Conservation (phyloP, 2,797 vertebrate genomes). For the Linurgus olivaceus region DNA sequence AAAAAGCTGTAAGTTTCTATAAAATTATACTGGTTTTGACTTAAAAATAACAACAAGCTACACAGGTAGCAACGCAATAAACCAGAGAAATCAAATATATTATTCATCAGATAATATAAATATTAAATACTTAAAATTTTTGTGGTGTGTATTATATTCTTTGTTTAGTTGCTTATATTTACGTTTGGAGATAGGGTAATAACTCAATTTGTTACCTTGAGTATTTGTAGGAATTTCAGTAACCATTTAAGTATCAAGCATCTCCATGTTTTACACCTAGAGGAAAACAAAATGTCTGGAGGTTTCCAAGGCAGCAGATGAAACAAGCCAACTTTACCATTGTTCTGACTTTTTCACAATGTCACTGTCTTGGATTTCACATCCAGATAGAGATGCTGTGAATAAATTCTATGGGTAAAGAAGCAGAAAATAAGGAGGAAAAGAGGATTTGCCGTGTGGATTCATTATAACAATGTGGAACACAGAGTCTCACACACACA, state of each 20-base stretch:
- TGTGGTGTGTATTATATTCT: background rate
- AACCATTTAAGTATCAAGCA: background rate
- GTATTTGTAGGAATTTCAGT: slow-evolving; percentile 42
- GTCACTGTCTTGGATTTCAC: slow-evolving; percentile 66
- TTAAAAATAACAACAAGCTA: background rate
- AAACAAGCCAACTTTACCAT: slow-evolving; percentile 54
- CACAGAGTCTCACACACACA: slow-evolving; percentile 41
- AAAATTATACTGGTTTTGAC: background rate
- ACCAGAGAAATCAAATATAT: background rate
- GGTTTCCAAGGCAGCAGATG: slow-evolving; percentile 61
- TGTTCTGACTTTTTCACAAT: slow-evolving; percentile 64
- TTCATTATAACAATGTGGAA: slow-evolving; percentile 57
- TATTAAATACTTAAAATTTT: background rate
- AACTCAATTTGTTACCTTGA: background rate
- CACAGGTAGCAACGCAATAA: background rate
- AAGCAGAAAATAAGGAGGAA: slow-evolving; percentile 69
- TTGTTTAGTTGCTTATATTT: background rate
- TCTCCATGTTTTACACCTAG: slow-evolving; percentile 19
- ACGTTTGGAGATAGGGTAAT: background rate
- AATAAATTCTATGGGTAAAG: slow-evolving; percentile 70
- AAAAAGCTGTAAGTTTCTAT: background rate
- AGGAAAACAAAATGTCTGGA: background rate
- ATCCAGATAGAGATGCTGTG: slow-evolving; percentile 68
- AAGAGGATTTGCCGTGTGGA: slow-evolving; percentile 65
- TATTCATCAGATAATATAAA: background rate